A percentile compares a stretch with the other conserved stretches of the same genome.
phyloP scores from a whole-genome alignment of 2,113 vertebrate genomes.

The Pandion haliaetus region DNA sequence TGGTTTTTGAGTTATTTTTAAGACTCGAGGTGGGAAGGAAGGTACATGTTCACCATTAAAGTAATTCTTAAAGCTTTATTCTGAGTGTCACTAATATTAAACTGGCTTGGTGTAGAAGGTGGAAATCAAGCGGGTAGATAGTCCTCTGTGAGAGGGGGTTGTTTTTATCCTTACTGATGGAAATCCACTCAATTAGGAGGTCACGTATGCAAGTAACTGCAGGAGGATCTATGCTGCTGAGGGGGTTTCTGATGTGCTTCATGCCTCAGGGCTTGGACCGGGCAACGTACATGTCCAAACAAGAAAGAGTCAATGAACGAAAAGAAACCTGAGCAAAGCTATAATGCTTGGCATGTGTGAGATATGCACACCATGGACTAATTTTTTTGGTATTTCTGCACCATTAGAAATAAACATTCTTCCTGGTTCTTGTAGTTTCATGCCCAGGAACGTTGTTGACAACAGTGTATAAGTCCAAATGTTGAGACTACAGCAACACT shows the following conservation, averaged over 20 bases:
- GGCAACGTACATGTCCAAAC: accelerated
- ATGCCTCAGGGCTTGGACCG: not conserved
- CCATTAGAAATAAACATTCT: not conserved
- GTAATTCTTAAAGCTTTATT: not conserved
- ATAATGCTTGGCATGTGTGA: not conserved
- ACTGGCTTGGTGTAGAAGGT: not conserved
- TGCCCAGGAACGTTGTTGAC: not conserved
- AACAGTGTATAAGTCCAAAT: not conserved
- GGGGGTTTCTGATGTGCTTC: not conserved
- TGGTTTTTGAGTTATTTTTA: not conserved
- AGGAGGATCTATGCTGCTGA: not conserved
- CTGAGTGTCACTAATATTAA: not conserved
- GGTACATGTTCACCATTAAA: not conserved
- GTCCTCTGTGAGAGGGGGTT: not conserved
- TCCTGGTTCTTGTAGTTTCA: not conserved
- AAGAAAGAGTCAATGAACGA: not conserved
- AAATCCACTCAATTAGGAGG: not conserved
- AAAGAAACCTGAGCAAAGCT: not conserved
- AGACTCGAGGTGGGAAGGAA: not conserved
- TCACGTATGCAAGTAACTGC: not conserved
- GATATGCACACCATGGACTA: not conserved
- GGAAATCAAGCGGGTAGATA: not conserved
- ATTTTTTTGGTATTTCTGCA: not conserved
- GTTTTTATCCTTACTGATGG: not conserved
- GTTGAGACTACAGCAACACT: not conserved